These are phyloP conservation scores for Melanophora roralis DNA, from an alignment of 2,888 invertebrate genomes.

Conservation along the genomic window DNA sequence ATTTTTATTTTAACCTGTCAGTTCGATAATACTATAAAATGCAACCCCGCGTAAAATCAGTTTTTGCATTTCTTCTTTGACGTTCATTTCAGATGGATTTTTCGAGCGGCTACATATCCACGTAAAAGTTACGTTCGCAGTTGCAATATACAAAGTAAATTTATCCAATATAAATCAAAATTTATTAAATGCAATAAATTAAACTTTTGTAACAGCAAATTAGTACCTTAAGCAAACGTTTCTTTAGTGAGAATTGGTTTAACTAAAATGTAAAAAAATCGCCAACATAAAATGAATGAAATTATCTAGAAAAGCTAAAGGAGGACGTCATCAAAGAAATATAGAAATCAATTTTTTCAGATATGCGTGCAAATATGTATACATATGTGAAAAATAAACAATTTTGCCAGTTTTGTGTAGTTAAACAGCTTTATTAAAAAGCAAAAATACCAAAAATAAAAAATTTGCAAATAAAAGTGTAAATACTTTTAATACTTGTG, in stretches of 20 bases:
- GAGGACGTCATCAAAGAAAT: conserved; percentile 57
- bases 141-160: conserved; percentile 41
- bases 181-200: conserved; percentile 3
- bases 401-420: background rate
- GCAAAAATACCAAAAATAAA: background rate
- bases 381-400: conserved; percentile 16
- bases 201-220: background rate
- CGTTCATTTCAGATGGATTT: conserved; percentile 57
- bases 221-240: background rate
- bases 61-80: conserved; percentile 16
- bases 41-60: background rate
- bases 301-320: conserved; percentile 17
- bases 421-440: background rate
- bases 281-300: conserved; percentile 17
- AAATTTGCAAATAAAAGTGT: background rate
- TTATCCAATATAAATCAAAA: conserved; percentile 34
- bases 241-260: background rate
- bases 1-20: no score
- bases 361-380: background rate
- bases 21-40: background rate
- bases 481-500: background rate
- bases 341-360: conserved; percentile 44
- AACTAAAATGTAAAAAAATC: conserved; percentile 4
- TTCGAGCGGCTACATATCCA: conserved; percentile 52
- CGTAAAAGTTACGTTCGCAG: conserved; percentile 39